Base-by-base conservation (phyloP, 1,140 invertebrate species). In the Pseudomyrmex pallidus region DNA sequence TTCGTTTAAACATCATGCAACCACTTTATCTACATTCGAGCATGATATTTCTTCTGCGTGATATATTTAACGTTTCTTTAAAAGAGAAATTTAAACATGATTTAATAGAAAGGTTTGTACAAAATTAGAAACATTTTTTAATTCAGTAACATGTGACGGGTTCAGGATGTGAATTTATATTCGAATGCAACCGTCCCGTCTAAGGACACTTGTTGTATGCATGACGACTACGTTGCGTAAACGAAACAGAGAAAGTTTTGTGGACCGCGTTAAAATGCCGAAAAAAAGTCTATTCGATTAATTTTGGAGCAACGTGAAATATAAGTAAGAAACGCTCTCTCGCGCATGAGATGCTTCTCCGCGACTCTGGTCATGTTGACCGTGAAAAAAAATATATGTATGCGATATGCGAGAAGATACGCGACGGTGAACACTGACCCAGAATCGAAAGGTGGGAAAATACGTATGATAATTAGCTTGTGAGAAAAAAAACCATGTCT, bases 381-480 rank as follows among this genome's bases (percentile, higher is more conserved):
- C 76, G 66, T 80, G 76, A 80, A 80, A 80, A 64, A 80, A 59
- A 48, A 78, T 70, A 59, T 25, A 25, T 20, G 46, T 10, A 44
- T 50, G 25, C 48, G 10, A 61, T 62, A 67, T 77, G 62, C 62
- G 48, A 67, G n/a, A 77, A 77, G 76, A 72, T 62, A 72, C 8
- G 63, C n/a, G 67, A 59, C 17, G 54, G 78, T 87, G 63, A 83
- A 64, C 52, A 68, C 73, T 87, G 84, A 87, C 85, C 77, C 59
- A 83, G 77, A 86, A 76, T 66, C 8, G 61, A 66, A 83, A 70
- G 20, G n/a, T 25, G 76, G 25, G 54, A 44, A 80, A 72, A 48
- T 17, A 8, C 15, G 44, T 17, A 68, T 22, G 17, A 25, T 80
- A 50, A 80, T 80, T 13, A 54, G 15, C 20, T 80, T 22, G 66